These are phyloP conservation scores for Amblyornis subalaris DNA, from an alignment of 2,113 vertebrate species.

Conservation along the genomic window DNA sequence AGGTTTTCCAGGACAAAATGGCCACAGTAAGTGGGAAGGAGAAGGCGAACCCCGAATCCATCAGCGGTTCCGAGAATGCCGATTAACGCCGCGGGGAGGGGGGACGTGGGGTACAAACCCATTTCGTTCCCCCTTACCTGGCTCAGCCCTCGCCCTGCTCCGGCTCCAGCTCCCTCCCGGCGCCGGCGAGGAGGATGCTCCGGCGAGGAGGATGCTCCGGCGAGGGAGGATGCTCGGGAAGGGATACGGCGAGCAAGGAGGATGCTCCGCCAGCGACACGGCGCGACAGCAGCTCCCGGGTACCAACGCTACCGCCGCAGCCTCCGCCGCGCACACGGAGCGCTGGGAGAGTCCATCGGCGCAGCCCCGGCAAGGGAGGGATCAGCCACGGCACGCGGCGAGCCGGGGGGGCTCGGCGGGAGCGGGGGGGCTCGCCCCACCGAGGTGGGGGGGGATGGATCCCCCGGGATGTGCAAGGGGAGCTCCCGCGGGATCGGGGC, in stretches of 20 bases:
- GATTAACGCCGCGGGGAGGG: background rate
- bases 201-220: background rate
- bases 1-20: constrained; percentile 67
- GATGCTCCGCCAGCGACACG: background rate
- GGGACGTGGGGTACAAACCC: background rate
- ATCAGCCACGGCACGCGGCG: background rate
- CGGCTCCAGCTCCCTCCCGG: background rate
- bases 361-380: background rate
- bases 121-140: background rate
- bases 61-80: background rate
- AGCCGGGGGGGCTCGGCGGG: background rate
- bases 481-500: background rate
- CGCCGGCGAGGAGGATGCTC: background rate
- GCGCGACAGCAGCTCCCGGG: background rate
- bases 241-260: background rate
- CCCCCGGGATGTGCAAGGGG: background rate
- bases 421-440: background rate
- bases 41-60: background rate
- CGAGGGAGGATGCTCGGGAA: background rate
- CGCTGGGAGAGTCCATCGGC: constrained; percentile 64
- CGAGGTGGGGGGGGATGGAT: background rate
- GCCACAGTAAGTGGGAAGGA: constrained; percentile 16
- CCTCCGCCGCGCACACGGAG: constrained; percentile 8
- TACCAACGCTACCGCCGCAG: constrained; percentile 12
- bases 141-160: background rate